These are phyloP conservation scores for Idris sp. DNA, from an alignment of 1,140 invertebrate species.

Conservation along the genomic window DNA sequence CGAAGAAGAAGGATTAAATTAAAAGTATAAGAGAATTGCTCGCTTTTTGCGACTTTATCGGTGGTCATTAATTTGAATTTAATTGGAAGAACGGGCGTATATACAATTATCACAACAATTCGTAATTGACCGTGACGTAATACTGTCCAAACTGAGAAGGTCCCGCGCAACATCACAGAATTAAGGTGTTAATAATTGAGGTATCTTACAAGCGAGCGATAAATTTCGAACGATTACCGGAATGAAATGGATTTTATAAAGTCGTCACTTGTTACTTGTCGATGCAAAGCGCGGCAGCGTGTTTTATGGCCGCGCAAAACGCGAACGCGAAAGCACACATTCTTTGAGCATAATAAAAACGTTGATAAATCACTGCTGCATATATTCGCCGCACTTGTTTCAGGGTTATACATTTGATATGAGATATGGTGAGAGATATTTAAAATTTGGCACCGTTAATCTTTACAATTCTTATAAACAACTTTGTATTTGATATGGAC, in stretches of 20 bases:
- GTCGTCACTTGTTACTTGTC: slow-evolving; percentile 47
- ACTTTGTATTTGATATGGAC: neutral
- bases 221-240: slow-evolving; percentile 39
- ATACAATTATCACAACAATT: slow-evolving; percentile 21
- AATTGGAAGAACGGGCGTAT: slow-evolving; percentile 5
- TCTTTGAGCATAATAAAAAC: slow-evolving; percentile 44
- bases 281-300: too few relatives aligned
- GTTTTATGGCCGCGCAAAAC: slow-evolving; percentile 29
- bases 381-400: too few relatives aligned
- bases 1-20: too few relatives aligned
- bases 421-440: slow-evolving; percentile 32
- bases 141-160: slow-evolving; percentile 10
- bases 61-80: slow-evolving; percentile 3
- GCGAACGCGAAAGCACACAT: slow-evolving; percentile 22
- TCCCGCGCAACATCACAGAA: slow-evolving; percentile 4
- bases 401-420: slow-evolving; percentile 7
- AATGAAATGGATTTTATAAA: slow-evolving; percentile 41
- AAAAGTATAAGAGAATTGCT: too few relatives aligned
- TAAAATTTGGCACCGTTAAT: slow-evolving; percentile 38
- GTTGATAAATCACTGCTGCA: slow-evolving; percentile 38
- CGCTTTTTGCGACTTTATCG: too few relatives aligned
- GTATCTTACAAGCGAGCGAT: slow-evolving; percentile 28
- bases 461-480: slow-evolving; percentile 5
- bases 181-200: slow-evolving; percentile 46
- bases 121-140: slow-evolving; percentile 26